A percentile compares a stretch with the other conserved stretches of the same genome.
Evolutionary conservation across 2,888 invertebrate genomes (phyloP).

Genomic region (Acanthoscelides obtectus): DNA sequence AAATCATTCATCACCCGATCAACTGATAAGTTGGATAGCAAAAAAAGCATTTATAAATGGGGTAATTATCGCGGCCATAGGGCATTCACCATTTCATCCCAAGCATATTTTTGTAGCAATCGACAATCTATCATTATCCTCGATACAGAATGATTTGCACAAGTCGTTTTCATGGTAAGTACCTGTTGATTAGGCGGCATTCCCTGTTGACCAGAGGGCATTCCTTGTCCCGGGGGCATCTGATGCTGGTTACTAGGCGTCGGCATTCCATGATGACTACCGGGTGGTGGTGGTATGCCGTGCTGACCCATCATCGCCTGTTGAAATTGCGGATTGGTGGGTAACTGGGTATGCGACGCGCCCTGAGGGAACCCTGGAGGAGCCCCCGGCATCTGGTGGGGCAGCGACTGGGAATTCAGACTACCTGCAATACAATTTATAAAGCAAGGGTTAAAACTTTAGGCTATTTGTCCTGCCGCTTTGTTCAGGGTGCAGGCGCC

Average conservation of each 20-base stretch:
- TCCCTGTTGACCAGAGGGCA: slow-evolving; percentile 4
- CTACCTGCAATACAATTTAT: not conserved
- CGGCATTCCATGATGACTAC: not conserved
- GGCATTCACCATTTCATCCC: no score
- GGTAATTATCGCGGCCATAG: no score
- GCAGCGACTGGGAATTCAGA: not conserved
- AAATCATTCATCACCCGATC: no score
- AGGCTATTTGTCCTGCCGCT: not conserved
- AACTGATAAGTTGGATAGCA: no score
- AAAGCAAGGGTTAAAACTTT: no score
- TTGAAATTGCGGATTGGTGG: not conserved
- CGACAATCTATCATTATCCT: no score
- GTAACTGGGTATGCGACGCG: not conserved
- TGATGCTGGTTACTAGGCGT: not conserved
- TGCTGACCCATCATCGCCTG: not conserved
- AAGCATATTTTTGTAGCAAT: no score
- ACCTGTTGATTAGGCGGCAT: slow-evolving; percentile 7
- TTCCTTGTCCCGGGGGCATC: slow-evolving; percentile 4
- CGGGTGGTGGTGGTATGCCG: not conserved
- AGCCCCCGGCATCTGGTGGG: not conserved
- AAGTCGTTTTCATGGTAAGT: no score
- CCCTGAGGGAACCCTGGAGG: not conserved
- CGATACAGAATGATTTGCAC: no score
- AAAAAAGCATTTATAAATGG: no score
- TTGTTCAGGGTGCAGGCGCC: not conserved